Percentiles rank a stretch among this genome's conserved stretches.
Evolutionary conservation across 1,140 invertebrate genomes (phyloP).

Genomic region (Hestina assimilis): DNA sequence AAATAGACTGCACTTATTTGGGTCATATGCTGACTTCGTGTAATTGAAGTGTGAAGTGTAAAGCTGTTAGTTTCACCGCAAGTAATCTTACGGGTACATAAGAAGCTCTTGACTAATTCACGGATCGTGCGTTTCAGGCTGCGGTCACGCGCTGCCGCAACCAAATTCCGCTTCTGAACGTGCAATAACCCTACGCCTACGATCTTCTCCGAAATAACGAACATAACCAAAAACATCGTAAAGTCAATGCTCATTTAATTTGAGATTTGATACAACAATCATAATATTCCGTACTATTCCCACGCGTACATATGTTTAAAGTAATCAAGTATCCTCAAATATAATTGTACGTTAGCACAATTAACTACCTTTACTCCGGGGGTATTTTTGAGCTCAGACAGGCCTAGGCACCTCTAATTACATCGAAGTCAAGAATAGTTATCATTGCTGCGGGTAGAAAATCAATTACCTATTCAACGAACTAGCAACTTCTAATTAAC

Average conservation of each 20-base stretch:
- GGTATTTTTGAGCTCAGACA: conserved; percentile 5
- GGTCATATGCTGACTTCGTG: conserved; percentile 62
- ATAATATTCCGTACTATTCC: too few relatives aligned
- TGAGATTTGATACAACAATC: too few relatives aligned
- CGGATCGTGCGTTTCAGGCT: conserved; percentile 63
- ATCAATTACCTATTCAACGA: conserved; percentile 25
- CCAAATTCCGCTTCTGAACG: conserved; percentile 59
- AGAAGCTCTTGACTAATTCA: conserved; percentile 66
- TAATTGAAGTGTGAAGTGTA: conserved; percentile 59
- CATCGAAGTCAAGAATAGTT: conserved; percentile 19
- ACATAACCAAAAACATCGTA: conserved; percentile 10
- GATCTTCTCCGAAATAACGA: conserved; percentile 25
- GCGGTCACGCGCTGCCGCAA: conserved; percentile 61
- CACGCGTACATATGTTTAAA: too few relatives aligned
- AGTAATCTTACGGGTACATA: conserved; percentile 56
- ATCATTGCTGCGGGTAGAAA: conserved; percentile 16
- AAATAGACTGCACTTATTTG: conserved; percentile 57
- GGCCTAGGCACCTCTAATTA: conserved; percentile 16
- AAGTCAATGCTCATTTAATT: conserved; percentile 44
- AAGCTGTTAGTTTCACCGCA: conserved; percentile 59
- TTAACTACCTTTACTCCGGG: not conserved
- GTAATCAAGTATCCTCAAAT: too few relatives aligned
- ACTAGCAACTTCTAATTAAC: conserved; percentile 10
- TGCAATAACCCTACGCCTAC: conserved; percentile 40
- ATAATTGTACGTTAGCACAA: too few relatives aligned